Percentiles rank a stretch among this genome's conserved stretches.
phyloP scores from a whole-genome alignment of 2,888 invertebrate genomes.

The Zygaena filipendulae region DNA sequence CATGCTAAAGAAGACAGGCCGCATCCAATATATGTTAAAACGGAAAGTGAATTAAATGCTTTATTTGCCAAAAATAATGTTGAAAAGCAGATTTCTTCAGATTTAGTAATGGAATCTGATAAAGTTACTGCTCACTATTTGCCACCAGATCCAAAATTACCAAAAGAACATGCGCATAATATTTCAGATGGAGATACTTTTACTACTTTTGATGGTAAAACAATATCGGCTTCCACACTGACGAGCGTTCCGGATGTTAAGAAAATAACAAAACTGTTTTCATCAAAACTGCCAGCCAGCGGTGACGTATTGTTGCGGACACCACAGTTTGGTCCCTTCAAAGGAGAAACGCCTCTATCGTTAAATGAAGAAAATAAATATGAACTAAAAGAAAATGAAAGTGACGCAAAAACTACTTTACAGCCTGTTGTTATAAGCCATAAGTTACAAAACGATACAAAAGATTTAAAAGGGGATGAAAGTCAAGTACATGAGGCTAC shows the following conservation, averaged over 20 bases:
- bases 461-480: conserved; percentile 33
- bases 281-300: conserved; percentile 48
- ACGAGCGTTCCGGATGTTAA: conserved; percentile 63
- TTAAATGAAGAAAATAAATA: conserved; percentile 32
- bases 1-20: conserved; percentile 61
- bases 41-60: conserved; percentile 37
- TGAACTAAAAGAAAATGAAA: conserved; percentile 24
- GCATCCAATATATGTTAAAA: conserved; percentile 55
- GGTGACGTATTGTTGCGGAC: conserved; percentile 72
- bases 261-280: conserved; percentile 41
- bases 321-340: conserved; percentile 81
- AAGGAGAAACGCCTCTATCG: conserved; percentile 74
- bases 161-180: conserved; percentile 58
- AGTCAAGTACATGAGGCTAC: conserved; percentile 29
- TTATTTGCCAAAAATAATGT: conserved; percentile 48
- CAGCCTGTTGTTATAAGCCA: conserved; percentile 34
- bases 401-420: conserved; percentile 33
- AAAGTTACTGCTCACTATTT: conserved; percentile 78
- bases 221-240: conserved; percentile 72
- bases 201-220: conserved; percentile 81
- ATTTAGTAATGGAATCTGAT: conserved; percentile 78
- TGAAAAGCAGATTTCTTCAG: conserved; percentile 55
- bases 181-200: conserved; percentile 54
- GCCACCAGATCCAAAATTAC: conserved; percentile 71
- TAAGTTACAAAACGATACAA: conserved; percentile 21